phyloP scores from a whole-genome alignment of 2,797 vertebrate genomes.

The Eidolon dupreanum region DNA sequence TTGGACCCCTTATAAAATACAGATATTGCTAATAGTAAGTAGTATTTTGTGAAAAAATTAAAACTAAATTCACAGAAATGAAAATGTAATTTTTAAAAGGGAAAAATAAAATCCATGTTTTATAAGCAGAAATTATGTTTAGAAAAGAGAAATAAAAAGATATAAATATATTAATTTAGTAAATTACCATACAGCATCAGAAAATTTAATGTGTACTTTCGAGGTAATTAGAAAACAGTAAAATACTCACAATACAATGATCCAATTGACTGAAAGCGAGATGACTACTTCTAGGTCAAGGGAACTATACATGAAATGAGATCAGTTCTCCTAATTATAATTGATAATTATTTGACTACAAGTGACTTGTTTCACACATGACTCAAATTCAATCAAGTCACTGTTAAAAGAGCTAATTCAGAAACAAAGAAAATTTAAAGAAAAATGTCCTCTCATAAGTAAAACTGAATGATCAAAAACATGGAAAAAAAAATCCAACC shows the following conservation, averaged over 20 bases:
- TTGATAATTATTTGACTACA: slow-evolving; percentile 41
- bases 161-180: slow-evolving; percentile 42
- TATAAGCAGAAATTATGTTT: slow-evolving; percentile 12
- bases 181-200: slow-evolving; percentile 42
- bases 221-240: slow-evolving; percentile 41
- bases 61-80: slow-evolving; percentile 46
- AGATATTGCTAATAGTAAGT: slow-evolving; percentile 23
- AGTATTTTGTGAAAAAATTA: slow-evolving; percentile 42
- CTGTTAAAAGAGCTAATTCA: slow-evolving; percentile 57
- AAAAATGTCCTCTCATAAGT: slow-evolving; percentile 53
- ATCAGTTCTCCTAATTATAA: slow-evolving; percentile 62
- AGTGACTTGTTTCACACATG: slow-evolving; percentile 63
- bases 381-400: slow-evolving; percentile 71
- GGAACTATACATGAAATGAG: slow-evolving; percentile 51
- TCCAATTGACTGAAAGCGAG: slow-evolving; percentile 75
- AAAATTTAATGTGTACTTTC: slow-evolving; percentile 58
- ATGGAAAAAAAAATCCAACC: slow-evolving; percentile 56
- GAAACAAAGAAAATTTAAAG: slow-evolving; percentile 55
- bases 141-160: slow-evolving; percentile 52
- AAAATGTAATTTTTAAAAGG: slow-evolving; percentile 59
- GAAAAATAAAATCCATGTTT: slow-evolving; percentile 57
- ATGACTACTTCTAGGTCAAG: slow-evolving; percentile 72
- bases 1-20: slow-evolving; percentile 66
- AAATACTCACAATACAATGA: slow-evolving; percentile 58
- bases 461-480: slow-evolving; percentile 64